Evolutionary conservation across 92 coral and sea anemone genomes (phyloP).

Genomic region (Epizoanthus ramosus): DNA sequence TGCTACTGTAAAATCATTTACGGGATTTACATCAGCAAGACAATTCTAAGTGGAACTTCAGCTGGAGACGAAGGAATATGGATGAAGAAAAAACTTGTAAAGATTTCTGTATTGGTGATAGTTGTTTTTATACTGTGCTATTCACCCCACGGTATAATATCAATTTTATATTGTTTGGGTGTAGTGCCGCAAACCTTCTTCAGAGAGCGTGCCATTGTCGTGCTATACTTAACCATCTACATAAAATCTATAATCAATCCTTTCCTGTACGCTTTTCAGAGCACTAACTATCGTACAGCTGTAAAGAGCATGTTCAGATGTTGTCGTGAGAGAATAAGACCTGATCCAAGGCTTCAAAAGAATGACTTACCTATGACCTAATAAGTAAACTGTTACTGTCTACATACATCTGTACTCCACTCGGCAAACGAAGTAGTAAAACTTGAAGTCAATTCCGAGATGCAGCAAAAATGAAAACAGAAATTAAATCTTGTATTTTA

Average conservation of each 20-base stretch:
- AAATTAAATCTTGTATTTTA: no score
- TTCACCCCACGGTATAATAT: background rate
- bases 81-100: background rate
- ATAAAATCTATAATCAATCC: constrained; percentile 8
- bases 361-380: no score
- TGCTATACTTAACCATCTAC: background rate
- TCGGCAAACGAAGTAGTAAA: no score
- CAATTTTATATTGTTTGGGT: background rate
- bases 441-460: no score
- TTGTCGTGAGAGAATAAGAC: no score
- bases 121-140: background rate
- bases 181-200: background rate
- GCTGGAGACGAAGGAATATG: background rate
- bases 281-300: constrained; percentile 11
- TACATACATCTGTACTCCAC: no score
- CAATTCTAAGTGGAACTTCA: background rate
- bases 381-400: no score
- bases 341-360: no score
- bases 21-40: constrained; percentile 10
- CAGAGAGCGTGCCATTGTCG: background rate
- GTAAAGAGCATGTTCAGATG: background rate
- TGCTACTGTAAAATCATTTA: background rate
- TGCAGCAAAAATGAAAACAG: no score
- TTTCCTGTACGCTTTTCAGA: constrained; percentile 22
- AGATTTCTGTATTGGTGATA: background rate